Evolutionary conservation across 2,113 vertebrate genomes (phyloP).

Genomic region (Blennius ocellaris): DNA sequence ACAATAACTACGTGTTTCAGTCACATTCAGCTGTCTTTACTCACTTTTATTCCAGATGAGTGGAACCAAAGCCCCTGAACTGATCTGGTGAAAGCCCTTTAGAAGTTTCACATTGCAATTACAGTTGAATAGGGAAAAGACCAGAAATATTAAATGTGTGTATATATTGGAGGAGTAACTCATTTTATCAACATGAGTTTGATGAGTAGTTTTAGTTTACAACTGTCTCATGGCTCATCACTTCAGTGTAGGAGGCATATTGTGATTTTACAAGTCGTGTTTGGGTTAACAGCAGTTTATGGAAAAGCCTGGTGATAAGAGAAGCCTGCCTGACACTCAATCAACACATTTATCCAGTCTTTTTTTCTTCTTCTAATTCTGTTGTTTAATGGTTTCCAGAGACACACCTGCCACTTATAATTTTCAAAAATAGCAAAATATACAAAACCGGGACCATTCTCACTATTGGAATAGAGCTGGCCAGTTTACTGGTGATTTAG

Average conservation of each 20-base stretch:
- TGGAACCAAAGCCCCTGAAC: not conserved
- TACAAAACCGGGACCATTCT: no score
- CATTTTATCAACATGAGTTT: no score
- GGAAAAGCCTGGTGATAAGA: conserved; percentile 34
- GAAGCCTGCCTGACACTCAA: conserved; percentile 16
- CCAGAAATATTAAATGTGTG: not conserved
- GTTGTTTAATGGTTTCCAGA: conserved; percentile 13
- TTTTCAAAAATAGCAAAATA: no score
- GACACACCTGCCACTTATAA: conserved; percentile 22
- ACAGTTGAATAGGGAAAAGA: not conserved
- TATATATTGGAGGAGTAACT: not conserved
- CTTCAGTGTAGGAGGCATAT: conserved; percentile 1
- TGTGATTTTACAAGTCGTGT: conserved; percentile 6
- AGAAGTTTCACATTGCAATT: not conserved
- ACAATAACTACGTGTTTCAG: conserved; percentile 3
- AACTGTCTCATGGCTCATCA: not conserved
- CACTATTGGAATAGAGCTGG: no score
- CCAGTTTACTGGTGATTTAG: no score
- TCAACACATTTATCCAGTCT: conserved; percentile 22
- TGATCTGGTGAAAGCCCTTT: not conserved
- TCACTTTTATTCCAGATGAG: not conserved
- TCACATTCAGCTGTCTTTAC: not conserved
- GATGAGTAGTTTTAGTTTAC: not conserved
- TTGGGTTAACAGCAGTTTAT: conserved; percentile 43
- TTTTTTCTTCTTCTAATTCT: not conserved